Evolutionary conservation across 2,888 invertebrate species (phyloP).

Genomic region (Petrophora chlorosata): DNA sequence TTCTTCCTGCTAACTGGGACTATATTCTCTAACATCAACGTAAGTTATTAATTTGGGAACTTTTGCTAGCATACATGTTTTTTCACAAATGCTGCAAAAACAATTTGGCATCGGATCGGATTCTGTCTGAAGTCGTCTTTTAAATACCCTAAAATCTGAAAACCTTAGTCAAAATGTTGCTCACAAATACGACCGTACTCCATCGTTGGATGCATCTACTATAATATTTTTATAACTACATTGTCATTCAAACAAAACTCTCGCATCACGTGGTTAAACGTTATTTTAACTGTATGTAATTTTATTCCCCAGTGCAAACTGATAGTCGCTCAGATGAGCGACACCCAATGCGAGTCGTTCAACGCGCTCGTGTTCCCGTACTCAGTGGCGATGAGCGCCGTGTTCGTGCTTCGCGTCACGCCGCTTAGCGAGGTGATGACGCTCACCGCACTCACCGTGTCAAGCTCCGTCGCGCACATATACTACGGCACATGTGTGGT

Average conservation of each 20-base stretch:
- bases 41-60: conserved; percentile 86
- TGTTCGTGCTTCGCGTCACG: conserved; percentile 62
- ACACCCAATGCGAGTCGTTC: conserved; percentile 92
- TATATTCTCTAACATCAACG: conserved; percentile 98
- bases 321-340: conserved; percentile 99
- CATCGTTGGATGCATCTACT: too few species aligned
- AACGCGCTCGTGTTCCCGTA: conserved; percentile 88
- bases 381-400: conserved; percentile 67
- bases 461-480: conserved; percentile 91
- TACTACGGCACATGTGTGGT: conserved; percentile 97
- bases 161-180: too few species aligned
- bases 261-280: neutral
- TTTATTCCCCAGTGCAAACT: conserved; percentile 90
- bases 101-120: too few species aligned
- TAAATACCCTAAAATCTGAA: too few species aligned
- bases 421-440: conserved; percentile 86
- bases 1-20: conserved; percentile 96
- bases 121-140: too few species aligned
- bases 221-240: too few species aligned
- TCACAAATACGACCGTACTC: too few species aligned
- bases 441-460: conserved; percentile 88
- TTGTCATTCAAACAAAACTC: neutral
- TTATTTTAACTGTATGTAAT: neutral
- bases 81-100: too few species aligned
- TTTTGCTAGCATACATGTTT: too few species aligned